These are phyloP conservation scores for Lycophotia porphyrea DNA, from an alignment of 2,888 invertebrate genomes.

Conservation along the genomic window DNA sequence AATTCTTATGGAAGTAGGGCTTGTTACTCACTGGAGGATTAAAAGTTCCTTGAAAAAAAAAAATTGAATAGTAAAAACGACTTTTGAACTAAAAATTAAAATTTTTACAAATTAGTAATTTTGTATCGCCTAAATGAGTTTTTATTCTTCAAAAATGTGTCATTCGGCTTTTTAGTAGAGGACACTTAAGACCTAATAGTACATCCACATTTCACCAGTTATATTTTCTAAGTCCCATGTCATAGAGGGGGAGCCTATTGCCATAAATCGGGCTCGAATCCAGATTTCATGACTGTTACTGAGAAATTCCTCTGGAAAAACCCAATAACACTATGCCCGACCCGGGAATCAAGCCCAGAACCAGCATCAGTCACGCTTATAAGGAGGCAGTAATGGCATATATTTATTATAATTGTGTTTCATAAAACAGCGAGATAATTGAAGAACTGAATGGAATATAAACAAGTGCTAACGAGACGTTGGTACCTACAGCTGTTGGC, in stretches of 20 bases:
- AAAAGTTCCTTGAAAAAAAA: neutral
- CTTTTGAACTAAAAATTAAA: neutral
- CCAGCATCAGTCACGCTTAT: too few relatives aligned
- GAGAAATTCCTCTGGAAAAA: too few relatives aligned
- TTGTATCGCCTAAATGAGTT: neutral
- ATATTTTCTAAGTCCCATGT: too few relatives aligned
- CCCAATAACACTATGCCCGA: too few relatives aligned
- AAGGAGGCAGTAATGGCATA: neutral
- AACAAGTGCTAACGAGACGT: constrained; percentile 46
- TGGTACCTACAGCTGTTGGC: constrained; percentile 28
- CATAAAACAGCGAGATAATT: constrained; percentile 53
- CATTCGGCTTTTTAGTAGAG: neutral
- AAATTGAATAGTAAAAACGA: neutral
- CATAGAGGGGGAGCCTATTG: too few relatives aligned
- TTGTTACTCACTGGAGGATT: constrained; percentile 23
- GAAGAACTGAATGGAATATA: constrained; percentile 51
- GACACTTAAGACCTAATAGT: too few relatives aligned
- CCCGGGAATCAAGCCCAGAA: too few relatives aligned
- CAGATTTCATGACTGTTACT: too few relatives aligned
- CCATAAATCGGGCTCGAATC: too few relatives aligned
- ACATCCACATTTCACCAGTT: too few relatives aligned
- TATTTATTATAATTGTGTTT: constrained; percentile 43
- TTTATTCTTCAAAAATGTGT: neutral
- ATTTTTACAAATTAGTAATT: too few relatives aligned
- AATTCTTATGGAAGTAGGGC: constrained; percentile 52